Evolutionary conservation across 2,888 invertebrate species (phyloP).

Genomic region (Cremastinae sp.): DNA sequence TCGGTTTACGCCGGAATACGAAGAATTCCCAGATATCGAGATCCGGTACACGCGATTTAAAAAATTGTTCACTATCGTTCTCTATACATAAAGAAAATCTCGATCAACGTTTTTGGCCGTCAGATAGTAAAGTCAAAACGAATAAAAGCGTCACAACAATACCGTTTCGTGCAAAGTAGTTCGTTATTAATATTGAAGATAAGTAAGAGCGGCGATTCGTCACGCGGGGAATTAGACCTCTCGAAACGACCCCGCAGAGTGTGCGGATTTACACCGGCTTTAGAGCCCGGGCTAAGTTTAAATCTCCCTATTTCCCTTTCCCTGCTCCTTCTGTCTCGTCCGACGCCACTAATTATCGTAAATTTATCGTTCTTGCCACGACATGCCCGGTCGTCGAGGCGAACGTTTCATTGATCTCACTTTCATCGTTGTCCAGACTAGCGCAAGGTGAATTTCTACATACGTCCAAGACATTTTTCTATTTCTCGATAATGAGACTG

Average conservation of each 20-base stretch:
- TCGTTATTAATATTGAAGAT: conserved; percentile 60
- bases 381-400: conserved; percentile 45
- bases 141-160: conserved; percentile 17
- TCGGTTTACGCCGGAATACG: conserved; percentile 1
- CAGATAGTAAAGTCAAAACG: background rate
- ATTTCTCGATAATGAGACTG: conserved; percentile 2
- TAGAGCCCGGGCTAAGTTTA: conserved; percentile 61
- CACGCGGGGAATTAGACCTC: conserved; percentile 58
- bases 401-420: conserved; percentile 64
- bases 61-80: conserved; percentile 27
- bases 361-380: conserved; percentile 62
- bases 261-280: conserved; percentile 59
- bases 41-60: conserved; percentile 44
- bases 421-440: conserved; percentile 57
- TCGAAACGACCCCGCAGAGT: conserved; percentile 60
- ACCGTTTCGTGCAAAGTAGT: conserved; percentile 27
- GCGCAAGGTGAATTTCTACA: conserved; percentile 29
- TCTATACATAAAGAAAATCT: no score
- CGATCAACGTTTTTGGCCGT: background rate
- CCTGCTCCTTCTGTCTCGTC: conserved; percentile 40
- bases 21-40: conserved; percentile 38
- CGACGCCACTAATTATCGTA: conserved; percentile 65
- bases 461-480: conserved; percentile 31
- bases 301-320: conserved; percentile 53
- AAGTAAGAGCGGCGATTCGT: conserved; percentile 56